Evolutionary conservation across 2,797 vertebrate species (phyloP).

Genomic region (Passerculus sandwichensis): DNA sequence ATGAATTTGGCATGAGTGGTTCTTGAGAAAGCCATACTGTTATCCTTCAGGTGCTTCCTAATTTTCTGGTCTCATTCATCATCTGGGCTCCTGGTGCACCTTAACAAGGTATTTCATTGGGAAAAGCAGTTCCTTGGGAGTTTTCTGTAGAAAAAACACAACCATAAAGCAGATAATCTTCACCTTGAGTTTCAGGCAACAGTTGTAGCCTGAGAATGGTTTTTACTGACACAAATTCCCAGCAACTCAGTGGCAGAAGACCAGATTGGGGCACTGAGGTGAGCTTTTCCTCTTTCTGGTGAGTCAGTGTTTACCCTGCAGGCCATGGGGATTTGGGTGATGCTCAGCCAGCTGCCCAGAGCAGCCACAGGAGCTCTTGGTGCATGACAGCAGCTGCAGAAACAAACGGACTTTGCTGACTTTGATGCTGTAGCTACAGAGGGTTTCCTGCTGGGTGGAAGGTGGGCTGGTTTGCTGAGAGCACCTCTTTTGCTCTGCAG

Average conservation of each 20-base stretch:
- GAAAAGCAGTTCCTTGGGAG: not conserved
- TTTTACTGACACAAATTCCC: not conserved
- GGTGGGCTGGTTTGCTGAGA: not conserved
- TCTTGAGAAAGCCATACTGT: not conserved
- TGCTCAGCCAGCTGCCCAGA: not conserved
- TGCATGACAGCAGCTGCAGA: constrained; percentile 42
- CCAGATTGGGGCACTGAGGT: not conserved
- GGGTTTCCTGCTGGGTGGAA: not conserved
- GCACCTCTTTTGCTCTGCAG: not conserved
- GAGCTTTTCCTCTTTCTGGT: not conserved
- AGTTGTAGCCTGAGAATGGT: not conserved
- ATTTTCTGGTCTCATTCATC: not conserved
- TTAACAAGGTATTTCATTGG: not conserved
- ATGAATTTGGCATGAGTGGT: not conserved
- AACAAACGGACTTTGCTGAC: not conserved
- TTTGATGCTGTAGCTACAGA: not conserved
- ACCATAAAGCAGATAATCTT: not conserved
- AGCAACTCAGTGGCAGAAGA: accelerated
- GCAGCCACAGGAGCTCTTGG: not conserved
- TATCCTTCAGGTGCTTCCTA: not conserved
- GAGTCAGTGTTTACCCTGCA: not conserved
- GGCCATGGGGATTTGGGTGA: accelerated
- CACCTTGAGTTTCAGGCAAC: not conserved
- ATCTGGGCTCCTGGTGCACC: not conserved
- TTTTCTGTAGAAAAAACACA: not conserved